Evolutionary conservation across 2,888 invertebrate species (phyloP), one percentile per base, ranked within the genome.

Genomic region (Phorcus lineatus): DNA sequence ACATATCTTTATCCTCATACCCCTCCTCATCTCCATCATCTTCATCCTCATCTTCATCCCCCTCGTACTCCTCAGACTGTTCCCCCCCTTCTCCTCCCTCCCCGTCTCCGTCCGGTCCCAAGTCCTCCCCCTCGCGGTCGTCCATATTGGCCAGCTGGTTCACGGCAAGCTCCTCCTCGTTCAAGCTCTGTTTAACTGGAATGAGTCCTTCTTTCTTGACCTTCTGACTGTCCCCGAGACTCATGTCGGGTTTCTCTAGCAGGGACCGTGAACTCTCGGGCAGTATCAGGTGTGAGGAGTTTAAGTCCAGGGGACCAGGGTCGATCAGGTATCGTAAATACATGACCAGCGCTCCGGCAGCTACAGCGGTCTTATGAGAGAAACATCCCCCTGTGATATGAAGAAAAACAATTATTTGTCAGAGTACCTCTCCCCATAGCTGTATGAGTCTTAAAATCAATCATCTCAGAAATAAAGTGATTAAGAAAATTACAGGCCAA

Each of bases 361-460:
- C 92, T 36, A 92, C 92, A 6, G 90, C 92, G 17, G 92, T 91
- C 83, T 91, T 91, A 84, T 92, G 92, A 9, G 90, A 85, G 47
- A 91, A 81, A 84, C 92, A 92, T 16, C 91, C 91, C 84, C 85
- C 92, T 92, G 87, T 2, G 87, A 47, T n/a, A n/a, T n/a, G n/a
- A 7, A 7, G 36, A 36, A 36, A 36, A 36, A 36, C 36, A 36
- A 36, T 2, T 4, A 36, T 36, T 36, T 36, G 36, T n/a, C n/a
- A n/a, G 36, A 36, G 36, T 47, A 47, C 11, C 11, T 47, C 11
- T 47, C 13, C 13, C 1, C 13, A 47, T 11, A 47, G 13, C 1
- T 1, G 47, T 47, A 9, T 11, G 47, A 47, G 11, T 47, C 13
- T 13, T 47, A 47, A 47, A 47, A 13, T 36, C 7, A 36, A 4